Evolutionary conservation across 2,888 invertebrate species (phyloP).

Genomic region (Pardosa pseudoannulata): DNA sequence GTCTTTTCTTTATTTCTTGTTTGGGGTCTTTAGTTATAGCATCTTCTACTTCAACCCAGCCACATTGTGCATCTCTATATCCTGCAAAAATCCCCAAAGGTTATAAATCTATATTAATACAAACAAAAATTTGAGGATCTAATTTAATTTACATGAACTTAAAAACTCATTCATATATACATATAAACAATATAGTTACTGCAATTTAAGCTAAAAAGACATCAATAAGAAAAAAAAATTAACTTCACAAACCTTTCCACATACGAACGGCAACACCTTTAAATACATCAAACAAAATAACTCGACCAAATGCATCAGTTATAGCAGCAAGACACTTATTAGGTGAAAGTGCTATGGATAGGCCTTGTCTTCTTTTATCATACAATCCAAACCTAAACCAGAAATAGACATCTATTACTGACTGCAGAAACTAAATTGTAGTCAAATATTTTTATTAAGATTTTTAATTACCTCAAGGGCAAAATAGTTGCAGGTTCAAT

Average conservation of each 20-base stretch:
- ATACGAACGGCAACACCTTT: constrained; percentile 88
- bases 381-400: constrained; percentile 85
- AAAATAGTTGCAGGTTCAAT: constrained; percentile 85
- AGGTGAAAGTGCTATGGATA: constrained; percentile 87
- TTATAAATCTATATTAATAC: too few species aligned
- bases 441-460: neutral
- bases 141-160: too few species aligned
- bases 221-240: too few species aligned
- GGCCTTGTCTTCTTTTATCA: constrained; percentile 87
- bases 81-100: constrained; percentile 78
- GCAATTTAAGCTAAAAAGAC: too few species aligned
- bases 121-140: too few species aligned
- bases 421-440: constrained; percentile 9
- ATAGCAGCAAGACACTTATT: constrained; percentile 87
- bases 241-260: constrained; percentile 89
- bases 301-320: constrained; percentile 91
- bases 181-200: too few species aligned
- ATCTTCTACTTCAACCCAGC: constrained; percentile 91
- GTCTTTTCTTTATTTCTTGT: constrained; percentile 77
- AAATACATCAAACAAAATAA: constrained; percentile 89
- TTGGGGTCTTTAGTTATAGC: constrained; percentile 74
- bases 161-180: too few species aligned
- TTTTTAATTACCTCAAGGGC: constrained; percentile 80
- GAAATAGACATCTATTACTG: neutral
- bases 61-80: constrained; percentile 95